Conservation (phyloP, 2,888 invertebrate species). For the Pilophorus perplexus region DNA sequence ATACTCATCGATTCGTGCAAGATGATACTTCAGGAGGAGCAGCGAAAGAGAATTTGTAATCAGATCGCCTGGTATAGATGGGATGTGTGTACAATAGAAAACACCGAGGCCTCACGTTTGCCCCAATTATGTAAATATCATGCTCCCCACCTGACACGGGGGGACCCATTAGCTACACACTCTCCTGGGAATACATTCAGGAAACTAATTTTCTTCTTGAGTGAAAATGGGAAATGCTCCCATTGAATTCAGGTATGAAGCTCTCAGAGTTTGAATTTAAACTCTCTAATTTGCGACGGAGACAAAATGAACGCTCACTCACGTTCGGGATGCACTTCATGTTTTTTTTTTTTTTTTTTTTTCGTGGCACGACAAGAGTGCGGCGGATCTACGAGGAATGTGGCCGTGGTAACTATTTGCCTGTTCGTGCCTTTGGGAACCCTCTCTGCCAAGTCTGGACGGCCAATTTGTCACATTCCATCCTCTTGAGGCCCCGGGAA, state of each 20-base stretch:
- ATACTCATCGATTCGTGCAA: too few relatives aligned
- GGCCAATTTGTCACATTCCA: conserved; percentile 28
- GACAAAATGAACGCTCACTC: too few relatives aligned
- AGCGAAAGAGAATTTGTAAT: conserved; percentile 32
- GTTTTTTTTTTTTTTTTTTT: too few relatives aligned
- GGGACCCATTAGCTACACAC: conserved; percentile 19
- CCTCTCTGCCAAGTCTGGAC: background rate
- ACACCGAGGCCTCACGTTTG: conserved; percentile 25
- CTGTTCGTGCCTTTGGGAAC: conserved; percentile 5
- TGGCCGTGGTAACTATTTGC: conserved; percentile 23
- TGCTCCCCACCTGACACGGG: conserved; percentile 26
- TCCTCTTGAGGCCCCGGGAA: conserved; percentile 5
- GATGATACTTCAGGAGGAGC: too few relatives aligned
- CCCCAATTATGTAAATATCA: conserved; percentile 32
- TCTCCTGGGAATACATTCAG: background rate
- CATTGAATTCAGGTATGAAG: too few relatives aligned
- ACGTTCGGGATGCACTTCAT: too few relatives aligned
- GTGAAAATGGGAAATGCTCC: conserved; percentile 11
- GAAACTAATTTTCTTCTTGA: conserved; percentile 12
- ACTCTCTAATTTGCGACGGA: too few relatives aligned
- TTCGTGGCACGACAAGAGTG: background rate
- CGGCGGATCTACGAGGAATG: conserved; percentile 8
- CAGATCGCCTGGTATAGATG: conserved; percentile 28
- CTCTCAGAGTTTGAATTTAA: too few relatives aligned
- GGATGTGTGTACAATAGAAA: conserved; percentile 26